Percentiles rank a stretch among this genome's conserved stretches.
Conservation (phyloP, 2,113 vertebrate genomes). For the Notothenia rossii region DNA sequence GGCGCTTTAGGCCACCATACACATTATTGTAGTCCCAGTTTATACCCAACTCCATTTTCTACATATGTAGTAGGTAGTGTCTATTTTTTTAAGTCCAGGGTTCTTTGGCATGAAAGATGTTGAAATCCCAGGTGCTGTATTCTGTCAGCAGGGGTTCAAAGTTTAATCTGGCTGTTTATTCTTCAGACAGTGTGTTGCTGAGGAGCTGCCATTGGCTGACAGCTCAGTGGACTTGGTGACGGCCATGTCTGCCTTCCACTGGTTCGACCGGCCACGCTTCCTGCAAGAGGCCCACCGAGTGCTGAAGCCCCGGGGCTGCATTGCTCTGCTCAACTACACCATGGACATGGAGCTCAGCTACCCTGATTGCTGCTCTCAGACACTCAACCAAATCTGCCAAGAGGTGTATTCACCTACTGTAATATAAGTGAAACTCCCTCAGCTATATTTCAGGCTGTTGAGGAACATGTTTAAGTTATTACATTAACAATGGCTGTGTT, state of each 20-base stretch:
- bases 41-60: no score
- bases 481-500: background rate
- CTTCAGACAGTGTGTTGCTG: slow-evolving; percentile 80
- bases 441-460: background rate
- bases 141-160: background rate
- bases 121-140: background rate
- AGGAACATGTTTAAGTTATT: background rate
- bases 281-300: slow-evolving; percentile 82
- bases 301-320: slow-evolving; percentile 82
- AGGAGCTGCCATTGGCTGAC: slow-evolving; percentile 82
- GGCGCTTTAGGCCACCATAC: no score
- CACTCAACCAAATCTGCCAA: slow-evolving; percentile 79
- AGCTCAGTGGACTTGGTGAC: slow-evolving; percentile 85
- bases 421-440: no score
- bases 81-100: no score
- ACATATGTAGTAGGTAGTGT: no score
- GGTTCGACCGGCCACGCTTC: slow-evolving; percentile 85
- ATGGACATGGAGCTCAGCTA: slow-evolving; percentile 81
- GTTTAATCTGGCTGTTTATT: slow-evolving; percentile 3
- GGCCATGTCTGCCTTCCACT: slow-evolving; percentile 86
- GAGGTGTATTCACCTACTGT: slow-evolving; percentile 76
- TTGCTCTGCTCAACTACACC: slow-evolving; percentile 85
- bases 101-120: no score
- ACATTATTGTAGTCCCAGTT: no score
- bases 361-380: slow-evolving; percentile 67